Evolutionary conservation across 2,113 vertebrate species (phyloP).

Genomic region (Mystacornis crossleyi): DNA sequence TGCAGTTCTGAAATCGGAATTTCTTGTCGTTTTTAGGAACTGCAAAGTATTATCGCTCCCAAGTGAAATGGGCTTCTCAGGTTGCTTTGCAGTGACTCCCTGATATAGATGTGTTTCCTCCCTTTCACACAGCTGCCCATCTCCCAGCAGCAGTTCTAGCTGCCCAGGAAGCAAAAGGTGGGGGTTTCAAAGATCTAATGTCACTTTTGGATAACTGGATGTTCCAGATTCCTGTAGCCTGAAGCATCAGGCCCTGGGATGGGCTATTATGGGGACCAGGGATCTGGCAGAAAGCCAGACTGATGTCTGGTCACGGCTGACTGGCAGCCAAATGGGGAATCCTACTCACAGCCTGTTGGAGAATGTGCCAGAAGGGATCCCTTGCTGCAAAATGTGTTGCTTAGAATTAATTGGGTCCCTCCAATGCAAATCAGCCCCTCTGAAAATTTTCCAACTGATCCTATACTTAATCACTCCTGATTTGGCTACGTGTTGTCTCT

Average conservation of each 20-base stretch:
- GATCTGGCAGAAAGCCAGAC: background rate
- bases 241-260: background rate
- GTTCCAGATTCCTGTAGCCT: background rate
- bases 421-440: background rate
- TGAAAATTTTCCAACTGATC: background rate
- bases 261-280: background rate
- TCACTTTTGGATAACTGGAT: background rate
- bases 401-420: background rate
- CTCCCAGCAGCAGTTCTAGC: background rate
- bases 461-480: background rate
- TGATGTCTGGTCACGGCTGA: accelerated
- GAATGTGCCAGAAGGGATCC: background rate
- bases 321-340: background rate
- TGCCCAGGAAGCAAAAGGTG: background rate
- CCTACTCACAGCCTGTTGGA: accelerated
- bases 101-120: background rate
- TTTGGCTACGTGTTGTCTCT: background rate
- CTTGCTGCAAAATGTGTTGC: background rate
- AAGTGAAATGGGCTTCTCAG: background rate
- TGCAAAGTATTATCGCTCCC: background rate
- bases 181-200: background rate
- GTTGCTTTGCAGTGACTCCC: background rate
- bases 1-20: background rate
- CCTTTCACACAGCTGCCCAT: background rate
- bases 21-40: background rate